Evolutionary conservation across 2,888 invertebrate genomes (phyloP).

Genomic region (Carcina quercana): DNA sequence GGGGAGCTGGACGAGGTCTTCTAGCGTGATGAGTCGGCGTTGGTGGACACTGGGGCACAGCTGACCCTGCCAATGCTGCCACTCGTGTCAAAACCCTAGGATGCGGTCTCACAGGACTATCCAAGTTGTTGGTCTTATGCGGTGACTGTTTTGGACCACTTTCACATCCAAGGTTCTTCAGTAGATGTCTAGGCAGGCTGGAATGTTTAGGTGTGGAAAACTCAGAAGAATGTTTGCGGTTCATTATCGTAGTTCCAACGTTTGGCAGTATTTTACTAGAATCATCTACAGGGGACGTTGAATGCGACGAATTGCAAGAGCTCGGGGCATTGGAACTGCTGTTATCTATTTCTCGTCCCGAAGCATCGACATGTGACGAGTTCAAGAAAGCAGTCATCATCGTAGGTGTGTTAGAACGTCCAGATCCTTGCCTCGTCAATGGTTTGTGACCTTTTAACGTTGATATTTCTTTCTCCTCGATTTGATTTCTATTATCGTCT

Average conservation of each 20-base stretch:
- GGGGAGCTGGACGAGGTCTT: constrained; percentile 76
- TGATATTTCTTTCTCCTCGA: constrained; percentile 65
- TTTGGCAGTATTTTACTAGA: constrained; percentile 38
- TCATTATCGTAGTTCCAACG: constrained; percentile 60
- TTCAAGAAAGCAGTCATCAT: constrained; percentile 68
- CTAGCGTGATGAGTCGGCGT: constrained; percentile 91
- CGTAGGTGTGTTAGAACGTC: constrained; percentile 67
- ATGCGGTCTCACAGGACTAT: constrained; percentile 74
- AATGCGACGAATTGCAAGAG: constrained; percentile 61
- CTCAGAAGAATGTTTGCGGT: constrained; percentile 59
- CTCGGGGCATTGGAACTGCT: constrained; percentile 54
- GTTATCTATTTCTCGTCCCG: constrained; percentile 39
- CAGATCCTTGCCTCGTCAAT: constrained; percentile 78
- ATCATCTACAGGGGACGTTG: constrained; percentile 57
- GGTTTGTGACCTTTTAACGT: constrained; percentile 79
- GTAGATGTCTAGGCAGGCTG: constrained; percentile 57
- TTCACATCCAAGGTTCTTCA: constrained; percentile 58
- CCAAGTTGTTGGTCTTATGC: constrained; percentile 35
- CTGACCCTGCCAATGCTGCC: constrained; percentile 69
- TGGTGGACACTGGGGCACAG: constrained; percentile 84
- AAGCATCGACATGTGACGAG: constrained; percentile 52
- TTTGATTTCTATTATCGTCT: constrained; percentile 66
- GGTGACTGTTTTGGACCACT: constrained; percentile 61
- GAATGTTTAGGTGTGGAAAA: constrained; percentile 61
- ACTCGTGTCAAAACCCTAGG: constrained; percentile 77